These are phyloP conservation scores for Stenodema calcarata DNA, from an alignment of 2,888 invertebrate species.

Conservation along the genomic window DNA sequence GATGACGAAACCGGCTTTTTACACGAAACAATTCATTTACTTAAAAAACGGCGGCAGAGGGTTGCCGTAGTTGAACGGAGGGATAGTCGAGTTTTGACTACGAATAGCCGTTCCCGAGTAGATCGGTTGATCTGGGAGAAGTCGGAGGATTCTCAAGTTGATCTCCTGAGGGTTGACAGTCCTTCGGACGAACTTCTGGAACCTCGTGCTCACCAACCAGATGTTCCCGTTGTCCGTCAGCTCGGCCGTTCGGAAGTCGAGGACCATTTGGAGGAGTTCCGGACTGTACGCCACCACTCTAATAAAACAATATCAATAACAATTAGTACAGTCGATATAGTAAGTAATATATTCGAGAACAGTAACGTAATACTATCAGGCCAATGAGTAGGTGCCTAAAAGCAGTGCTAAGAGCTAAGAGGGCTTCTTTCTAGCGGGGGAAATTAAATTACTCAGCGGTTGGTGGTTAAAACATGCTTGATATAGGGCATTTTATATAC, in stretches of 20 bases:
- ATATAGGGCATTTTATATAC: no score
- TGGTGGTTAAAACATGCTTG: no score
- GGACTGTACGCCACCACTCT: conserved; percentile 77
- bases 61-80: neutral
- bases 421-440: no score
- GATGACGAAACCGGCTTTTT: no score
- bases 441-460: no score
- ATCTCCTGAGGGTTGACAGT: conserved; percentile 72
- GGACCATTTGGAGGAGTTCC: conserved; percentile 77
- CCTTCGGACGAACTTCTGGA: conserved; percentile 80
- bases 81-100: neutral
- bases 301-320: conserved; percentile 52
- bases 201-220: conserved; percentile 78
- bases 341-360: no score
- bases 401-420: no score
- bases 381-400: no score
- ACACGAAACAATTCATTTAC: no score
- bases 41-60: conserved; percentile 22
- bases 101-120: neutral
- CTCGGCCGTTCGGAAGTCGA: conserved; percentile 74
- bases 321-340: neutral
- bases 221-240: conserved; percentile 72
- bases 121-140: conserved; percentile 60
- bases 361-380: no score
- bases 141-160: conserved; percentile 76